Conservation (phyloP, 2,113 vertebrate genomes). For the Marmota flaviventris region DNA sequence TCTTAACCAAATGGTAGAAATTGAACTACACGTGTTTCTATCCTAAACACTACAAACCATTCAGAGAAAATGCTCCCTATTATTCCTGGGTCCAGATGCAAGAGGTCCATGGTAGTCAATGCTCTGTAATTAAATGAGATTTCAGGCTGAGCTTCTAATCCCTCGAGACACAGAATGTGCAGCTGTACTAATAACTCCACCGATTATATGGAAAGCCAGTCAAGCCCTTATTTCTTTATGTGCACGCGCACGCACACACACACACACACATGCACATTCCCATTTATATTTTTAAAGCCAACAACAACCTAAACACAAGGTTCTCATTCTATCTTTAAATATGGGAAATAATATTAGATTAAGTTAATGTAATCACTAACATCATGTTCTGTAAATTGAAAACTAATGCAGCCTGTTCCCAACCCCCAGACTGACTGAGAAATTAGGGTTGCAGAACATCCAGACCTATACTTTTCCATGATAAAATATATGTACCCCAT, state of each 20-base stretch:
- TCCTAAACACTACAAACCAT: conserved; percentile 73
- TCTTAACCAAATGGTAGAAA: conserved; percentile 74
- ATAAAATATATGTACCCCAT: conserved; percentile 79
- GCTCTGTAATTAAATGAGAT: conserved; percentile 84
- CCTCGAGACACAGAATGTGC: conserved; percentile 76
- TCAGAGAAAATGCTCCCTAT: conserved; percentile 72
- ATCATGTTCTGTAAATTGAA: conserved; percentile 84
- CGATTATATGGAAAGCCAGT: conserved; percentile 77
- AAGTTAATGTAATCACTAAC: conserved; percentile 84
- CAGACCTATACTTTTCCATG: conserved; percentile 70
- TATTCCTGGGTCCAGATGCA: conserved; percentile 72
- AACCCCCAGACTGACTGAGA: conserved; percentile 59
- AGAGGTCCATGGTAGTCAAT: conserved; percentile 75
- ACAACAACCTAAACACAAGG: conserved; percentile 83
- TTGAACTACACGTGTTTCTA: conserved; percentile 72
- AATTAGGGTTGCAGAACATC: conserved; percentile 73
- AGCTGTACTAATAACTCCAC: conserved; percentile 83
- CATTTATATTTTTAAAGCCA: conserved; percentile 77
- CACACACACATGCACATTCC: conserved; percentile 53
- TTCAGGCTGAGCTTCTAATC: conserved; percentile 80
- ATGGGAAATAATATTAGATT: conserved; percentile 85
- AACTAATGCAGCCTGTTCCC: conserved; percentile 79
- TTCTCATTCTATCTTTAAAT: conserved; percentile 83
- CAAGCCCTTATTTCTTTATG: conserved; percentile 71
- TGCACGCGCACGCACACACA: neutral